phyloP scores from a whole-genome alignment of 53 echinoderm and acorn worm species.

The Pentamera pediparva region DNA sequence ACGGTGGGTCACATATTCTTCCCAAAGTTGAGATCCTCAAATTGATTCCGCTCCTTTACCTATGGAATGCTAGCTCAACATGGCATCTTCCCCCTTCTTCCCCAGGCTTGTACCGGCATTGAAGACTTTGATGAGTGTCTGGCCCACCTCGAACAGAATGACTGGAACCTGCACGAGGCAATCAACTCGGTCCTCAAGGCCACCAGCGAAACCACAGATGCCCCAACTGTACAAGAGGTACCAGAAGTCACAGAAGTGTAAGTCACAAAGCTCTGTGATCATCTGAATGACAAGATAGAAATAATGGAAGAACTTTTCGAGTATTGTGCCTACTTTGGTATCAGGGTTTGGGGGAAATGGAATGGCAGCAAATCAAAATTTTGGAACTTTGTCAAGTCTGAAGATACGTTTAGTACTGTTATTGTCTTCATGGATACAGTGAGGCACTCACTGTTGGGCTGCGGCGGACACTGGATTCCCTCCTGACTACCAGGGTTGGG shows the following conservation, averaged over 20 bases:
- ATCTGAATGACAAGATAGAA: neutral
- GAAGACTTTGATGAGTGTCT: conserved; percentile 92
- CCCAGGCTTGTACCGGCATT: conserved; percentile 90
- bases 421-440: neutral
- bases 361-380: no score
- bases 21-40: no score
- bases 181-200: conserved; percentile 82
- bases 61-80: no score
- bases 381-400: neutral
- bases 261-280: neutral
- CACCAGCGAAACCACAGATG: conserved; percentile 1
- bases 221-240: neutral
- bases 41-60: no score
- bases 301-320: neutral
- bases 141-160: conserved; percentile 86
- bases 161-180: conserved; percentile 87
- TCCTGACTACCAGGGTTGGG: no score
- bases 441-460: no score
- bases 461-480: no score
- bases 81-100: no score
- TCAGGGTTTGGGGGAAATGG: no score
- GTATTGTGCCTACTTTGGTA: no score
- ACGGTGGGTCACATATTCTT: no score
- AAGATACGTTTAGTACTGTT: neutral
- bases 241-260: conserved; percentile 25